Percentiles rank a stretch among this genome's conserved stretches.
Conservation (phyloP, 2,888 invertebrate genomes). For the Smittia sp. region DNA sequence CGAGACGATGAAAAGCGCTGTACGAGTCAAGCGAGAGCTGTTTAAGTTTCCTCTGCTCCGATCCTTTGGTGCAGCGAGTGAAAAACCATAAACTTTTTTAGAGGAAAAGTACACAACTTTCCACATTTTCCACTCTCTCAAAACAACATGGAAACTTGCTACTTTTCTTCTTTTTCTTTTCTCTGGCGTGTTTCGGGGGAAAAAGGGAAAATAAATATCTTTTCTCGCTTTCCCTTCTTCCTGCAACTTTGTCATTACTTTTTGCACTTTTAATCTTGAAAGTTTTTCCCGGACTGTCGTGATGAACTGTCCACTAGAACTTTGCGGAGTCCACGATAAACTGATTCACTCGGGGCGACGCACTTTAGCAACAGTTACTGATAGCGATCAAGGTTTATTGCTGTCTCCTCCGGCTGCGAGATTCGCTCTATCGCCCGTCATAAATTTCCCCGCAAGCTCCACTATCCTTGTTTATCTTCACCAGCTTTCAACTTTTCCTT, state of each 20-base stretch:
- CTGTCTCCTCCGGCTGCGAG: too few relatives aligned
- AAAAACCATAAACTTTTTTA: too few relatives aligned
- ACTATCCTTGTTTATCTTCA: background rate
- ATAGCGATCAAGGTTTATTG: background rate
- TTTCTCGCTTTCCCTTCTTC: background rate
- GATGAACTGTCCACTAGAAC: background rate
- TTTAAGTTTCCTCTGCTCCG: too few relatives aligned
- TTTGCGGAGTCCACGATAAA: slow-evolving; percentile 19
- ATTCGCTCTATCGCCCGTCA: background rate
- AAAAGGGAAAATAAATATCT: background rate
- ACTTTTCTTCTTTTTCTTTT: slow-evolving; percentile 15
- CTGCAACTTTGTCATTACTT: background rate
- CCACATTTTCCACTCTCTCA: slow-evolving; percentile 25
- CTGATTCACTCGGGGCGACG: background rate
- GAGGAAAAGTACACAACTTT: background rate
- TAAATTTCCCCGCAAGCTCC: background rate
- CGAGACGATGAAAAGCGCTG: too few relatives aligned
- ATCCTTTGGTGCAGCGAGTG: too few relatives aligned
- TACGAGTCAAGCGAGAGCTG: too few relatives aligned
- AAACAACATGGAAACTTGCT: slow-evolving; percentile 35
- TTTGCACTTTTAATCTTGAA: slow-evolving; percentile 3
- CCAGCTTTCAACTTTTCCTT: background rate
- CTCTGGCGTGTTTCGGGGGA: background rate
- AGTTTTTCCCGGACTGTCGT: slow-evolving; percentile 14
- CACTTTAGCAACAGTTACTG: background rate